Percentiles rank a stretch among this genome's conserved stretches.
phyloP scores from a whole-genome alignment of 2,888 invertebrate species.

The Drosophila aldrichi region DNA sequence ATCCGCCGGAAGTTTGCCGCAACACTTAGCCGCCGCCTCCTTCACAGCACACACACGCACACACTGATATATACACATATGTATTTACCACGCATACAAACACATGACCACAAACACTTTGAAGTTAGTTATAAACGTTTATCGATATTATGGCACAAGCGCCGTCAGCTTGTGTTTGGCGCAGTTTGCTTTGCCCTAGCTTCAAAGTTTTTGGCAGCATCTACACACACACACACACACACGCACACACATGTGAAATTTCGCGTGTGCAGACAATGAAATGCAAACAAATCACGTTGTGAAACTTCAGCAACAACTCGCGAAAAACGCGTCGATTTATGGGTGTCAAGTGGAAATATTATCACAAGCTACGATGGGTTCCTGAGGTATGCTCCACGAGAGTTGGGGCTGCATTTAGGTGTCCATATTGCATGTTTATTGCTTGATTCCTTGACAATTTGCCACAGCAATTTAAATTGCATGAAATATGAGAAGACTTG shows the following conservation, averaged over 20 bases:
- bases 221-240: conserved; percentile 6
- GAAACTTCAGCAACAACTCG: conserved; percentile 60
- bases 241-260: conserved; percentile 15
- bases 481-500: not conserved
- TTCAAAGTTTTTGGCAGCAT: conserved; percentile 39
- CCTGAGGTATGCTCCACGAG: not conserved
- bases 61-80: conserved; percentile 4
- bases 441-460: conserved; percentile 19
- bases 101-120: conserved; percentile 59
- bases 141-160: conserved; percentile 70
- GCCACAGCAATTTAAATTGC: not conserved
- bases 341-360: conserved; percentile 75
- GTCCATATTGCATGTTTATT: conserved; percentile 41
- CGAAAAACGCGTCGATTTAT: conserved; percentile 67
- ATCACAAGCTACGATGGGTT: conserved; percentile 37
- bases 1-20: conserved; percentile 78
- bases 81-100: not conserved
- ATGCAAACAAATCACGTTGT: conserved; percentile 62
- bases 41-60: conserved; percentile 6
- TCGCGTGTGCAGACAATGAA: conserved; percentile 64
- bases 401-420: conserved; percentile 5
- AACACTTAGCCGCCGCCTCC: conserved; percentile 41
- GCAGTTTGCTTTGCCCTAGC: conserved; percentile 14
- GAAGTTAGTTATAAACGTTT: conserved; percentile 78
- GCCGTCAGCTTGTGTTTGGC: conserved; percentile 39